phyloP scores from a whole-genome alignment of 2,888 invertebrate species.

The Ctena decussata region DNA sequence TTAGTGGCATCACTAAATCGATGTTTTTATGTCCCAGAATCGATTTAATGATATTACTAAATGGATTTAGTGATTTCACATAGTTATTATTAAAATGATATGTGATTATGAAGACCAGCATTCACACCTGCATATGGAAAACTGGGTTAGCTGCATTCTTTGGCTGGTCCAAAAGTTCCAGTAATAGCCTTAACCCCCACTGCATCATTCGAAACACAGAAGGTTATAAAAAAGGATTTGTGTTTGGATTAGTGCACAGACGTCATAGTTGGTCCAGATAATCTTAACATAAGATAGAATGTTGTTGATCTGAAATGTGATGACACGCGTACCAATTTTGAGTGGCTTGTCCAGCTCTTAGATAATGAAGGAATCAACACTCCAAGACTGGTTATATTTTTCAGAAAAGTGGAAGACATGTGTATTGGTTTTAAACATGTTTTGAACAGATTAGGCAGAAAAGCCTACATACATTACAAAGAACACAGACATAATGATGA shows the following conservation, averaged over 20 bases:
- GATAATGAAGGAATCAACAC: conserved; percentile 1
- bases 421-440: conserved; percentile 13
- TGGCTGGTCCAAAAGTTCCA: conserved; percentile 28
- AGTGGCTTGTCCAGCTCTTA: conserved; percentile 21
- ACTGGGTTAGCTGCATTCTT: conserved; percentile 39
- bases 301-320: neutral
- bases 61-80: no score
- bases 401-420: conserved; percentile 28
- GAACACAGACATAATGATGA: conserved; percentile 12
- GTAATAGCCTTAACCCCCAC: conserved; percentile 51
- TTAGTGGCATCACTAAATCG: no score
- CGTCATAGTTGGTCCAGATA: neutral
- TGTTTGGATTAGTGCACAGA: conserved; percentile 14
- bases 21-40: no score
- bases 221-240: conserved; percentile 25
- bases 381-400: conserved; percentile 23
- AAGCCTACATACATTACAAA: conserved; percentile 8
- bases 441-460: neutral
- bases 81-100: no score
- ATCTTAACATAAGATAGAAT: neutral
- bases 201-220: conserved; percentile 28
- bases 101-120: conserved; percentile 23
- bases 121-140: conserved; percentile 42
- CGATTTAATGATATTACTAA: no score
- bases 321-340: conserved; percentile 16